phyloP scores from a whole-genome alignment of 2,888 invertebrate genomes.

The Neocrepidodera transversa region DNA sequence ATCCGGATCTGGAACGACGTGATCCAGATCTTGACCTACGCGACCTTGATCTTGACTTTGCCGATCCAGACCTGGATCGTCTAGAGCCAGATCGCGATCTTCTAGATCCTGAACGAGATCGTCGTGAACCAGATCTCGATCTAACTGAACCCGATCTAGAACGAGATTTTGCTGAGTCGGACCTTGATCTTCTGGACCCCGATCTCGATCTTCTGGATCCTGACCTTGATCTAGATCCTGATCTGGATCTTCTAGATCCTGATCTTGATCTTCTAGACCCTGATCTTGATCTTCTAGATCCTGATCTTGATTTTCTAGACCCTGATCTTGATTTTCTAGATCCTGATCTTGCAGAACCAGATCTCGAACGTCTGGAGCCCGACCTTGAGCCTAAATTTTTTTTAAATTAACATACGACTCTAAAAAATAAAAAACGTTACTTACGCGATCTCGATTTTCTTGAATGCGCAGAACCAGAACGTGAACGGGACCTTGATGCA shows the following conservation, averaged over 20 bases:
- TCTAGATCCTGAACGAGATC: slow-evolving; percentile 48
- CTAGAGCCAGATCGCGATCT: slow-evolving; percentile 46
- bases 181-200: slow-evolving; percentile 39
- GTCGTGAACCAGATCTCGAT: slow-evolving; percentile 42
- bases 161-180: slow-evolving; percentile 28
- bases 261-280: slow-evolving; percentile 46
- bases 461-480: slow-evolving; percentile 43
- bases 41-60: slow-evolving; percentile 43
- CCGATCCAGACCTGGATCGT: slow-evolving; percentile 49
- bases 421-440: too few relatives aligned
- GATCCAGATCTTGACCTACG: slow-evolving; percentile 41
- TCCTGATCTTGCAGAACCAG: slow-evolving; percentile 43
- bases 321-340: slow-evolving; percentile 53
- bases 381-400: slow-evolving; percentile 45
- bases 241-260: slow-evolving; percentile 45
- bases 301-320: slow-evolving; percentile 42
- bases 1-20: slow-evolving; percentile 46
- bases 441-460: slow-evolving; percentile 37
- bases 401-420: too few relatives aligned
- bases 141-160: slow-evolving; percentile 50
- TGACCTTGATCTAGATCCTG: slow-evolving; percentile 46
- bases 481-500: slow-evolving; percentile 45
- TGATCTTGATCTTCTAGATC: slow-evolving; percentile 46
- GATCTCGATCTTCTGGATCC: slow-evolving; percentile 51
- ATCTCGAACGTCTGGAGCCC: slow-evolving; percentile 44